Evolutionary conservation across 2,797 vertebrate species (phyloP), one percentile per base, ranked within the genome.

Genomic region (Falco peregrinus): DNA sequence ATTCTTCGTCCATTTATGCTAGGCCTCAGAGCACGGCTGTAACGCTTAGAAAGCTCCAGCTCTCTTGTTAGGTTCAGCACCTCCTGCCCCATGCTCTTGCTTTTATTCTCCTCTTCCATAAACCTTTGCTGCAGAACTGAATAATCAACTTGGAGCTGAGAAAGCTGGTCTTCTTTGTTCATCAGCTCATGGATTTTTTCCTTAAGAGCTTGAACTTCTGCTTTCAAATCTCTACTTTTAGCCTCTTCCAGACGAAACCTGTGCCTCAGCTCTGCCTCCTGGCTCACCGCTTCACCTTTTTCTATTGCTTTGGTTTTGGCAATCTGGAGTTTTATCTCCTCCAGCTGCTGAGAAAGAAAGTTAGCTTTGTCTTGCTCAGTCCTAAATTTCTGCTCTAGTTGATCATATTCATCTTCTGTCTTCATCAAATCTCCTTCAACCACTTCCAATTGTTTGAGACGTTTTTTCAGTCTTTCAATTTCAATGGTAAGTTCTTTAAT

Each of bases 161-260:
- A 99, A 50, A 99, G 98, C 96, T 99, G 99, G 95, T 99, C 99
- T 97, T 99, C 99, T 94, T 99, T 99, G 98, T 99, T 99, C 99
- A 99, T 99, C 85, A 99, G 96, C 35, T 99, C 99, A 13, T 99
- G 99, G 88, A 99, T 99, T 93, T 99, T 99, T 97, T 99, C 99
- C 90, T 99, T 99, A 33, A 99, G 98, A n/a, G 99, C 99, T 84
- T 98, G 98, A 59, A 99, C 98, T 87, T 99, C 99, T 0, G 98
- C 98, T 96, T 98, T 98, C 65, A 99, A 98, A 96, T 99, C 99
- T 93, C 98, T 98, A 82, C 97, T 98, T 95, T 97, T 99, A 8
- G 98, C 98, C 94, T 99, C 99, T 95, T 99, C 99, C 76, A 98
- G 85, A 69, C 98, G 98, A 97, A 98, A 99, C 56, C 99, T 98